These are phyloP conservation scores for Kuschelorhynchus macadamiae DNA, from an alignment of 2,888 invertebrate genomes.

Conservation along the genomic window DNA sequence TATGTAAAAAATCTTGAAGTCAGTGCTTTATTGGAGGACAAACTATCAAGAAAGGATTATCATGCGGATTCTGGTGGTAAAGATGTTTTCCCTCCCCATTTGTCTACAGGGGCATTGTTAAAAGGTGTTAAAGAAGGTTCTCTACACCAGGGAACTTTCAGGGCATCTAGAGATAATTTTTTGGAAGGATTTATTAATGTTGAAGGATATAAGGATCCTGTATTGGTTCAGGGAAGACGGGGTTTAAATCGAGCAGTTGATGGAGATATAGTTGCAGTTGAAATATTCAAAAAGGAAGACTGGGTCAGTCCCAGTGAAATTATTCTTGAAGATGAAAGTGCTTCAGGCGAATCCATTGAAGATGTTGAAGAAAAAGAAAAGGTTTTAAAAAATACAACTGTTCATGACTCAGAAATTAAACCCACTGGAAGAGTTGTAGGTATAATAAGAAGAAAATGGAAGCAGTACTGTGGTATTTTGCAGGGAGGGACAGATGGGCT, in stretches of 20 bases:
- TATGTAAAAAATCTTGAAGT: slow-evolving; percentile 81
- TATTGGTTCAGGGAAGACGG: slow-evolving; percentile 87
- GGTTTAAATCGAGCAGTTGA: slow-evolving; percentile 95
- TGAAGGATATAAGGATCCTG: slow-evolving; percentile 84
- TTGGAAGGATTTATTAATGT: slow-evolving; percentile 91
- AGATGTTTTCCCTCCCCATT: slow-evolving; percentile 87
- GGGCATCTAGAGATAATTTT: slow-evolving; percentile 93
- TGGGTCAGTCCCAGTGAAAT: slow-evolving; percentile 94
- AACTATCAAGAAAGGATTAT: slow-evolving; percentile 78
- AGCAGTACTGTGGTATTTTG: slow-evolving; percentile 97
- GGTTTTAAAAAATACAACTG: slow-evolving; percentile 54
- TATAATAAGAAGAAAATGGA: slow-evolving; percentile 95
- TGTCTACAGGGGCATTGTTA: slow-evolving; percentile 83
- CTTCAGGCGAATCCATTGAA: slow-evolving; percentile 74
- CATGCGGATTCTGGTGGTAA: slow-evolving; percentile 73
- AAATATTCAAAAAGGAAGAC: slow-evolving; percentile 87
- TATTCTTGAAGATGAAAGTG: slow-evolving; percentile 72
- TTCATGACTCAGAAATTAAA: slow-evolving; percentile 58
- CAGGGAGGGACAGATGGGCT: slow-evolving; percentile 80
- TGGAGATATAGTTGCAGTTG: slow-evolving; percentile 93
- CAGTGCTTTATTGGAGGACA: slow-evolving; percentile 83
- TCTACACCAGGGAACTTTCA: slow-evolving; percentile 84
- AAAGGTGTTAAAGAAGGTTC: slow-evolving; percentile 84
- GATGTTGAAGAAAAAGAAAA: slow-evolving; percentile 75
- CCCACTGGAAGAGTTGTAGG: slow-evolving; percentile 92